Conservation (phyloP, 1,140 invertebrate species). For the Neuroterus valhalla region DNA sequence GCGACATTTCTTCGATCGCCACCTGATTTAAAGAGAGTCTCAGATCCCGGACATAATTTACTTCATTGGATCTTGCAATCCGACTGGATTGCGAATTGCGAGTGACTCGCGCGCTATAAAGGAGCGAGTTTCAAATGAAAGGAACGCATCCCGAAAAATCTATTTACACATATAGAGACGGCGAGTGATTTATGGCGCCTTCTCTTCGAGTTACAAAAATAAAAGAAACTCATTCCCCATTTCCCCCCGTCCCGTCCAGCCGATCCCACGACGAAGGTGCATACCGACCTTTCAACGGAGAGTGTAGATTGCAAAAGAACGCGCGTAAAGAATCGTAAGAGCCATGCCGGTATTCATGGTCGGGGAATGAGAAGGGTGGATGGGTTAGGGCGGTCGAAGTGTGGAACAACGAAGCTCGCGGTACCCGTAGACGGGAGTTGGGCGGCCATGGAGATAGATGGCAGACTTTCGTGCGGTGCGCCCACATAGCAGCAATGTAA, state of each 20-base stretch:
- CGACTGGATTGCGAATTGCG: not conserved
- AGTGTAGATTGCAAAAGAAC: conserved; percentile 58
- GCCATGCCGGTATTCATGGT: conserved; percentile 52
- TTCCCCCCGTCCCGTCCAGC: conserved; percentile 13
- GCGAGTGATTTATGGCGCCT: conserved; percentile 10
- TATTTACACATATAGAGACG: conserved; percentile 25
- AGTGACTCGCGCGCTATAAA: conserved; percentile 43
- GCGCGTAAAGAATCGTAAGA: conserved; percentile 58
- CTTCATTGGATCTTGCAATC: not conserved
- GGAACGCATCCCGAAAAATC: conserved; percentile 27
- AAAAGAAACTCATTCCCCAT: conserved; percentile 29
- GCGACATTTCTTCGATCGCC: conserved; percentile 3
- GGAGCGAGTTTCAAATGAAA: conserved; percentile 30
- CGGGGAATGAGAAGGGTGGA: conserved; percentile 52
- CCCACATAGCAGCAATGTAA: conserved; percentile 71
- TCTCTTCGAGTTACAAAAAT: conserved; percentile 17
- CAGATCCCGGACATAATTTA: conserved; percentile 14
- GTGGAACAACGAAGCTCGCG: conserved; percentile 45
- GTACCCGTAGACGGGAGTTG: conserved; percentile 41
- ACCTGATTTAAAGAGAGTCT: conserved; percentile 12
- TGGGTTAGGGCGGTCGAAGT: conserved; percentile 46
- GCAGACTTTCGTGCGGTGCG: conserved; percentile 65
- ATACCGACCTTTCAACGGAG: conserved; percentile 55
- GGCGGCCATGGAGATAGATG: conserved; percentile 64
- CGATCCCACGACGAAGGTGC: conserved; percentile 54